Evolutionary conservation across 2,113 vertebrate species (phyloP), one percentile per base, ranked within the genome.

Genomic region (Pelvicachromis taeniatus): DNA sequence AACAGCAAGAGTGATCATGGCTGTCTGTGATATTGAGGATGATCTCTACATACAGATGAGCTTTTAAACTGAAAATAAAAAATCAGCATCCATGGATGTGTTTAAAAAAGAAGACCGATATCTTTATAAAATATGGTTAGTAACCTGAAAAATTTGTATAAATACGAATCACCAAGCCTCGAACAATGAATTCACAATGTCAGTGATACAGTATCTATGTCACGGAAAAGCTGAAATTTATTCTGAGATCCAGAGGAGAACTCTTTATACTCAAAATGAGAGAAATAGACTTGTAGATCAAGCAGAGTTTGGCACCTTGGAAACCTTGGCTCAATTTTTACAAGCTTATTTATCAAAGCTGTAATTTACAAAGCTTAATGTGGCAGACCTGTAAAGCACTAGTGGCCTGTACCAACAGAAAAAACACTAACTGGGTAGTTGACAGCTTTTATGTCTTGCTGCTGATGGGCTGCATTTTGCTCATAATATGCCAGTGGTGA

Each of bases 31-130:
- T 14, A 40, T 21, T 65, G 19, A 70, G 45, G 38, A 70, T 26
- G 65, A 45, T 38, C 38, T 70, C 65, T 68, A 42, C 63, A 68
- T 16, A 23, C 35, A 42, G n/a, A 68, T 13, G 7, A 42, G 23
- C 35, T 42, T 21, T 42, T 21, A 68, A 40, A 68, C 35, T 68
- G 7, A 68, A 68, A 68, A 68, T 23, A 65, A 65, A 65, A 65
- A 65, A 13, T 65, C 33, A 40, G 10, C 19, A 40, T 65, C 33
- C 13, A 8, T 40, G 33, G 61, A 65, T 45, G 16, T 70, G 38
- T 23, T 70, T 16, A 1, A 0, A 59, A 4, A 50, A 68, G 42
- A 45, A 70, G 3, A 42, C n/a, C 0, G 2, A 23, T 42, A 16
- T 70, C 21, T 42, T 70, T 70, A 23, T 70, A 70, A 48, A 70